Evolutionary conservation across 2,113 vertebrate genomes (phyloP).

Genomic region (Prunella fulvescens): DNA sequence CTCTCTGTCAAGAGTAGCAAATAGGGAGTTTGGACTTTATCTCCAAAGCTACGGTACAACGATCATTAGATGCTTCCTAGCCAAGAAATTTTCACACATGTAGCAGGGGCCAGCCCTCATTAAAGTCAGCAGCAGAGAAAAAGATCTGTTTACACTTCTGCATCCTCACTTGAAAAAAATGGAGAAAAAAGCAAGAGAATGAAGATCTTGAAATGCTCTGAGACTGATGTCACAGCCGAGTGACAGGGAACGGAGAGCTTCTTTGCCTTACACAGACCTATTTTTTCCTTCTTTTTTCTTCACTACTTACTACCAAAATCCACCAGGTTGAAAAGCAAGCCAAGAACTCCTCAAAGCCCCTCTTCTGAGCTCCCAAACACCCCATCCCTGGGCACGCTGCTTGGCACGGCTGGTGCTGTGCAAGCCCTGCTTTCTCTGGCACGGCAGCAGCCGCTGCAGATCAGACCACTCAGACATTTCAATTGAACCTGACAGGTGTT

Average conservation of each 20-base stretch:
- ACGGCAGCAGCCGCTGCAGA: not conserved
- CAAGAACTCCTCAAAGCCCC: not conserved
- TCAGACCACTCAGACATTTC: constrained; percentile 1
- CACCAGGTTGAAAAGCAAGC: not conserved
- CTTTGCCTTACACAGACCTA: not conserved
- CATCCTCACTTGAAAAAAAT: not conserved
- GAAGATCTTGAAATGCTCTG: not conserved
- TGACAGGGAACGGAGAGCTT: not conserved
- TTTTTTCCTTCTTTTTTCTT: not conserved
- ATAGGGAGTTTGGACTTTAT: not conserved
- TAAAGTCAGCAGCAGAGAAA: constrained; percentile 22
- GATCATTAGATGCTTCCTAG: not conserved
- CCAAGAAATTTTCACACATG: constrained; percentile 21
- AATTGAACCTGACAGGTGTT: constrained; percentile 23
- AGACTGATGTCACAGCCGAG: not conserved
- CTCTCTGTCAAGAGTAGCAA: not conserved
- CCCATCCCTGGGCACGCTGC: not conserved
- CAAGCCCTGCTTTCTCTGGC: not conserved
- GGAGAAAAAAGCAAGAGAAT: not conserved
- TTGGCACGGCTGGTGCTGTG: not conserved
- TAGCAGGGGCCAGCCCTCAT: not conserved
- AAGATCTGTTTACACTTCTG: constrained; percentile 5
- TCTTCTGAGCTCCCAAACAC: not conserved
- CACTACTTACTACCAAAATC: not conserved
- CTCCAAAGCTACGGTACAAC: not conserved